Base-by-base conservation (phyloP, 1,140 invertebrate species). In the Formica exsecta region DNA sequence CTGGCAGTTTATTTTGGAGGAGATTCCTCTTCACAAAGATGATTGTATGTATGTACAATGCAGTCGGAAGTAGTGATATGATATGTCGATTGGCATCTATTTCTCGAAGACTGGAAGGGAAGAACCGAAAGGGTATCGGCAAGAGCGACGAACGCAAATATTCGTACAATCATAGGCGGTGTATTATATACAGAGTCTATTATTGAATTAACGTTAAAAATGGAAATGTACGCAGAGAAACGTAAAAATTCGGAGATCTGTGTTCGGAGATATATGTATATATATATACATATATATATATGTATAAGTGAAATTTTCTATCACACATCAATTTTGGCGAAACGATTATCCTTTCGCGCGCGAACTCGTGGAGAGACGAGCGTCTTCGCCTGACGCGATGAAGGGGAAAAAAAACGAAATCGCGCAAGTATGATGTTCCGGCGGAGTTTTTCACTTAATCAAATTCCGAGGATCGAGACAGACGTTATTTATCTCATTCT, bases 111-210 rank as follows among this genome's bases (percentile, higher is more conserved):
- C n/a, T 11, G 54, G 79, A 29, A 77, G 70, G 62, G 61, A 86
- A 81, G 61, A n/a, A 5, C 36, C 3, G n/a, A 11, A 87, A 81
- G 44, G 29, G 59, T 44, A 29, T 89, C 85, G 88, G 54, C 70
- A 68, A 73, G 44, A 25, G 54, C 76, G 79, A 76, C 61, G 64
- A 71, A 85, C 75, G 80, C 70, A 87, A 51, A 81, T 89, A 87
- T 80, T 85, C 86, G 70, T 90, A 90, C 79, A 87, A 90, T 86
- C 87, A 80, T 80, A 87, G 89, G 75, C 80, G 88, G 80, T 89
- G 88, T 90, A 89, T 51, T 51, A 51, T 85, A 75, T 89, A 89
- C 88, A 90, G 81, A 89, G 61, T 73, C 51, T 61, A 70, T 41
- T 87, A 71, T 19, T 80, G 4, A 71, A 81, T 44, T 87, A 87